Percentiles rank a stretch among this genome's conserved stretches.
phyloP scores from a whole-genome alignment of 2,113 vertebrate species.

The Ptyas mucosa region DNA sequence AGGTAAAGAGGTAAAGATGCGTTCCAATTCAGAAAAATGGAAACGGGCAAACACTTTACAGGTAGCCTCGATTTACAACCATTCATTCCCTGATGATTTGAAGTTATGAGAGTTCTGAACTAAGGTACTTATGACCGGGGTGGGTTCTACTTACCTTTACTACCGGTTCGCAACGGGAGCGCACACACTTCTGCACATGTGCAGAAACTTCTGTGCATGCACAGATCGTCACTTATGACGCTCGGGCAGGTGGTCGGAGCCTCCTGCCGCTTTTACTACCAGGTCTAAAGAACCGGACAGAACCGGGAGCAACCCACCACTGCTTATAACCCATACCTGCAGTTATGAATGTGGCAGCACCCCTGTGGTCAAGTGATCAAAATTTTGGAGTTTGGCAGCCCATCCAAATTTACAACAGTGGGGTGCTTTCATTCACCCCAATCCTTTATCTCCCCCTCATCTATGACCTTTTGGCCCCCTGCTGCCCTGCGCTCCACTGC shows the following conservation, averaged over 20 bases:
- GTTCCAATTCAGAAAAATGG: background rate
- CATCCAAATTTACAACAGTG: background rate
- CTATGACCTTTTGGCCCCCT: background rate
- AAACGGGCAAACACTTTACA: background rate
- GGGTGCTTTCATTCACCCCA: too few relatives aligned
- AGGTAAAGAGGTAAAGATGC: background rate
- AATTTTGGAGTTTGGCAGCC: background rate
- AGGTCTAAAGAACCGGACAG: too few relatives aligned
- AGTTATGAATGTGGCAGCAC: background rate
- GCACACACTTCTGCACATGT: too few relatives aligned
- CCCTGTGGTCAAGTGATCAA: background rate
- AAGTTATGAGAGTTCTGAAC: background rate
- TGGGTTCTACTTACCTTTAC: too few relatives aligned
- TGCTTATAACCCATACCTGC: background rate
- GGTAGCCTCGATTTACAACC: background rate
- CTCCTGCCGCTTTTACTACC: too few relatives aligned
- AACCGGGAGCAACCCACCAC: too few relatives aligned
- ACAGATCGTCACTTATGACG: too few relatives aligned
- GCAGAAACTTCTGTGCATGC: too few relatives aligned
- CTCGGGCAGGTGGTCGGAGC: too few relatives aligned
- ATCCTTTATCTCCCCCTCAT: too few relatives aligned
- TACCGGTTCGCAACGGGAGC: too few relatives aligned
- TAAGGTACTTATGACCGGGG: background rate
- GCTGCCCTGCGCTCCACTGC: background rate
- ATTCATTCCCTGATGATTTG: background rate